Percentiles rank a stretch among this genome's conserved stretches.
Evolutionary conservation across 2,113 vertebrate species (phyloP).

Genomic region (Mesembrinibis cayennensis): DNA sequence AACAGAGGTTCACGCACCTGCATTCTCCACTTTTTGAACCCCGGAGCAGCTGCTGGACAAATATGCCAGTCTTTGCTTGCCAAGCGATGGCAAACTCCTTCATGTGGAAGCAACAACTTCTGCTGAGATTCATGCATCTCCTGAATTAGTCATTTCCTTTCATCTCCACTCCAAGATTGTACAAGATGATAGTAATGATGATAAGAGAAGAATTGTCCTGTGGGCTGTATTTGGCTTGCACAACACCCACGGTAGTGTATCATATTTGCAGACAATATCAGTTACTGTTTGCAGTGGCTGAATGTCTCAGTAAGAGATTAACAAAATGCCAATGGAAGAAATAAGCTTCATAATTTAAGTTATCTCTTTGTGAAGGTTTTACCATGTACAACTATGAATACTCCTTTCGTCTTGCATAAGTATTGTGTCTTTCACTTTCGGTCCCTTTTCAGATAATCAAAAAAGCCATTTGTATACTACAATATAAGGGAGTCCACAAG

Average conservation of each 20-base stretch:
- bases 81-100: background rate
- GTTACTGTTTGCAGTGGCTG: background rate
- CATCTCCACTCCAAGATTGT: background rate
- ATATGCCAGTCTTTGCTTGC: background rate
- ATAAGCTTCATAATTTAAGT: background rate
- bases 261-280: background rate
- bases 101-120: background rate
- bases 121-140: background rate
- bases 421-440: background rate
- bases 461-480: background rate
- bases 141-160: background rate
- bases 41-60: background rate
- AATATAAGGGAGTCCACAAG: background rate
- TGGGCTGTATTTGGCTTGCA: slow-evolving; percentile 1
- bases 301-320: background rate
- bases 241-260: background rate
- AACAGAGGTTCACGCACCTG: background rate
- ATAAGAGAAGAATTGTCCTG: background rate
- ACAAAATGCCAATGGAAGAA: background rate
- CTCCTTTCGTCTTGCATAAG: background rate
- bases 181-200: background rate
- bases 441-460: background rate
- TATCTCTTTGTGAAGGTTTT: background rate
- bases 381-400: background rate
- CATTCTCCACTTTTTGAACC: background rate